phyloP scores from a whole-genome alignment of 37 sponge, comb jelly and placozoan genomes.

The Hormiphora californensis region DNA sequence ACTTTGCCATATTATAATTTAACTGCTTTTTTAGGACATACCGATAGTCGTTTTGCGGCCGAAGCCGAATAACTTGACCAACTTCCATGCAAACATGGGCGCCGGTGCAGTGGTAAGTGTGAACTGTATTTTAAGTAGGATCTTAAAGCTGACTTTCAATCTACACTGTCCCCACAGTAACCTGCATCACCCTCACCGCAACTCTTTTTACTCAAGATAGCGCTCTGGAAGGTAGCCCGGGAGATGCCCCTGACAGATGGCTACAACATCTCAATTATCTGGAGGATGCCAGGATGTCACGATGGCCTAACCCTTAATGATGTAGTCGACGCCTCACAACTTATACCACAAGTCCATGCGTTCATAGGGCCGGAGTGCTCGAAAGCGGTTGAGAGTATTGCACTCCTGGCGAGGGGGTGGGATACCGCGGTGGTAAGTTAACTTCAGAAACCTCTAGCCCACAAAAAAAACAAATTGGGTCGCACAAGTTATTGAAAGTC shows the following conservation, averaged over 20 bases:
- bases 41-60: background rate
- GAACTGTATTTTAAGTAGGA: background rate
- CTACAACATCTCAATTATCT: background rate
- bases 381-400: background rate
- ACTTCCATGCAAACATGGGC: background rate
- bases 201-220: background rate
- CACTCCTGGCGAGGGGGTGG: background rate
- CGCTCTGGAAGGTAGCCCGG: background rate
- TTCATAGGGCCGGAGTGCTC: slow-evolving; percentile 19
- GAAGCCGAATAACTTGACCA: background rate
- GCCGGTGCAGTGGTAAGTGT: background rate
- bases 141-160: too few species aligned
- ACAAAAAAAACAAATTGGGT: too few species aligned
- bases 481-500: too few species aligned
- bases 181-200: background rate
- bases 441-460: background rate
- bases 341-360: too few species aligned
- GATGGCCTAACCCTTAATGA: background rate
- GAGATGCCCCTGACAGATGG: background rate
- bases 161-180: too few species aligned
- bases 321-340: background rate
- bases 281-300: background rate
- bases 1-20: background rate
- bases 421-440: background rate
- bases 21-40: background rate